phyloP scores from a whole-genome alignment of 2,113 vertebrate genomes.

The Mola mola region DNA sequence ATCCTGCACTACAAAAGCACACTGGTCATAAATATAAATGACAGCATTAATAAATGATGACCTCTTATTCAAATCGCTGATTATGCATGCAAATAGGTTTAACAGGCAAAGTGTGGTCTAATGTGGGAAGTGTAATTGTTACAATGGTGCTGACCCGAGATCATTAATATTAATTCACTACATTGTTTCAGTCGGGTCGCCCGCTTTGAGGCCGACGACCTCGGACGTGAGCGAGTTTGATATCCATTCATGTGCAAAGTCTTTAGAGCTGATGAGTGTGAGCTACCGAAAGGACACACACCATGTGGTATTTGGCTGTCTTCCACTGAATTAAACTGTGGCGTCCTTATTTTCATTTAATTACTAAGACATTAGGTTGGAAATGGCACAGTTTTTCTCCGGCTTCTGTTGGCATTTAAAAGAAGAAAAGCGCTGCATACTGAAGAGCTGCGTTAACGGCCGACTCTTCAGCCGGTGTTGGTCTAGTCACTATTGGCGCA shows the following conservation, averaged over 20 bases:
- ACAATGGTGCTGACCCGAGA: conserved; percentile 55
- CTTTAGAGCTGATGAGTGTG: conserved; percentile 12
- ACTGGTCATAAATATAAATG: conserved; percentile 77
- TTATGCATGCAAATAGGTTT: conserved; percentile 75
- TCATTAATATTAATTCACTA: conserved; percentile 72
- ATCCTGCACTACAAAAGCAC: conserved; percentile 23
- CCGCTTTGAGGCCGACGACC: conserved; percentile 42
- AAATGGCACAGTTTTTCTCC: conserved; percentile 14
- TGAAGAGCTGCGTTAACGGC: no score
- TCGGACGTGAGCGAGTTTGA: conserved; percentile 47
- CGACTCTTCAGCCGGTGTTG: no score
- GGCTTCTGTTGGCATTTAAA: conserved; percentile 19
- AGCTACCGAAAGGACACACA: no score
- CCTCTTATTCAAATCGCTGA: conserved; percentile 63
- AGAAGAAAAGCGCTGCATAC: not conserved
- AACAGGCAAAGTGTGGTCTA: conserved; percentile 50
- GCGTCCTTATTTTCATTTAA: conserved; percentile 19
- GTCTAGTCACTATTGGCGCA: no score
- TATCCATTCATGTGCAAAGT: conserved; percentile 66
- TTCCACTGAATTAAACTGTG: conserved; percentile 23
- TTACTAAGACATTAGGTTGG: conserved; percentile 10
- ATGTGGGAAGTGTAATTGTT: conserved; percentile 65
- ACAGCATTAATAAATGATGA: conserved; percentile 76
- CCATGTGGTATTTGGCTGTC: conserved; percentile 4
- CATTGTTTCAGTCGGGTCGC: conserved; percentile 51